These are phyloP conservation scores for Andricus quercusramuli DNA, from an alignment of 2,888 invertebrate genomes.

Conservation along the genomic window DNA sequence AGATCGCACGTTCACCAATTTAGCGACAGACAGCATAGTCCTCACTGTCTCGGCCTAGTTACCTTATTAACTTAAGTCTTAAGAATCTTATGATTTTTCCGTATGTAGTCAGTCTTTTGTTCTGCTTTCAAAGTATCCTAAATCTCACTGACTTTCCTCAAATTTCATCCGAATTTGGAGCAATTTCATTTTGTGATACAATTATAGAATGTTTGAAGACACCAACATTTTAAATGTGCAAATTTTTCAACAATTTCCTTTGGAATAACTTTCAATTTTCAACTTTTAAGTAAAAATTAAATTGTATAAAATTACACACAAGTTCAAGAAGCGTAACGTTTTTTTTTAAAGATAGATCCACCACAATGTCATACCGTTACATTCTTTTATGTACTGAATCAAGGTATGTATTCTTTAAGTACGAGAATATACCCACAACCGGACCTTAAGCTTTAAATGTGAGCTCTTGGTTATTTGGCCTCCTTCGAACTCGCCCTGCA, in stretches of 20 bases:
- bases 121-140: background rate
- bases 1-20: constrained; percentile 27
- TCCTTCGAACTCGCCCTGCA: constrained; percentile 69
- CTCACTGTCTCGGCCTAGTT: constrained; percentile 35
- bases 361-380: constrained; percentile 30
- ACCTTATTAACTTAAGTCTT: constrained; percentile 32
- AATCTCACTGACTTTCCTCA: background rate
- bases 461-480: constrained; percentile 68
- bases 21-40: constrained; percentile 18
- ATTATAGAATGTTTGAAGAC: no score
- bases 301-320: background rate
- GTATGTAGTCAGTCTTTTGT: background rate
- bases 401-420: constrained; percentile 34
- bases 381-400: constrained; percentile 29
- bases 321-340: constrained; percentile 19
- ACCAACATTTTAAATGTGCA: no score
- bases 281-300: no score
- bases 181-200: no score
- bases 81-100: background rate
- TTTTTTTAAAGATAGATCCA: background rate
- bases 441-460: constrained; percentile 40
- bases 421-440: constrained; percentile 29
- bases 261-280: background rate
- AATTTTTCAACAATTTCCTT: no score
- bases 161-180: background rate